These are phyloP conservation scores for Andrena praecox DNA, from an alignment of 2,888 invertebrate species.

Conservation along the genomic window DNA sequence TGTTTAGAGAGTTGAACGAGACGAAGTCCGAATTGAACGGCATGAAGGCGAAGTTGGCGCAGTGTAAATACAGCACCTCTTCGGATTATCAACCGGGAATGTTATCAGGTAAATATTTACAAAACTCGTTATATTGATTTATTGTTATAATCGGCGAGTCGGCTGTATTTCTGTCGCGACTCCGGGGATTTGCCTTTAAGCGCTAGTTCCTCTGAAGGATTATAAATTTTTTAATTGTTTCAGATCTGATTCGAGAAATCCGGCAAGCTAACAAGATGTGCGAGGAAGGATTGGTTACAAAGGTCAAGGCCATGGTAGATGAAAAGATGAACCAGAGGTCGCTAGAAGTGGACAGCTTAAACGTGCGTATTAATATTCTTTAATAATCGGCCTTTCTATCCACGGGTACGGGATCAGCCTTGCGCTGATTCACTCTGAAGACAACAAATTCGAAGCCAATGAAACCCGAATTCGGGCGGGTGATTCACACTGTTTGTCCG, in stretches of 20 bases:
- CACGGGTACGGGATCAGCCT: not conserved
- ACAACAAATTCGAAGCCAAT: not conserved
- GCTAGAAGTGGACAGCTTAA: constrained; percentile 77
- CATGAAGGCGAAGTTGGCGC: constrained; percentile 78
- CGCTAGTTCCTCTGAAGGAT: not conserved
- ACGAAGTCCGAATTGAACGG: constrained; percentile 88
- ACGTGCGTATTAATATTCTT: constrained; percentile 71
- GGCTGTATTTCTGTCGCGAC: not conserved
- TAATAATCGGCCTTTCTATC: not conserved
- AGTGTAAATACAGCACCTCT: constrained; percentile 76
- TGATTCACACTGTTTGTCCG: constrained; percentile 22
- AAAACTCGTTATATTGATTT: not conserved
- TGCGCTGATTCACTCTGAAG: not conserved
- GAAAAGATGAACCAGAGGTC: constrained; percentile 75
- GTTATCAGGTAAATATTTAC: constrained; percentile 78
- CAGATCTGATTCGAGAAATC: constrained; percentile 83
- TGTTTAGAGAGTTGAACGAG: constrained; percentile 91
- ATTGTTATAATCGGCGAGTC: not conserved
- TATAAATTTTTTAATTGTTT: constrained; percentile 27
- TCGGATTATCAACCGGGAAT: constrained; percentile 84
- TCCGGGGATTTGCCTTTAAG: not conserved
- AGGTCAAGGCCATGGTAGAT: constrained; percentile 80
- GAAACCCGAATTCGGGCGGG: not conserved
- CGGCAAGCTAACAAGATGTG: constrained; percentile 82
- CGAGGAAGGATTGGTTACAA: constrained; percentile 81